Percentiles rank a stretch among this genome's conserved stretches.
These are phyloP conservation scores for Bombus difficillimus DNA, from an alignment of 1,140 invertebrate species.

Conservation along the genomic window DNA sequence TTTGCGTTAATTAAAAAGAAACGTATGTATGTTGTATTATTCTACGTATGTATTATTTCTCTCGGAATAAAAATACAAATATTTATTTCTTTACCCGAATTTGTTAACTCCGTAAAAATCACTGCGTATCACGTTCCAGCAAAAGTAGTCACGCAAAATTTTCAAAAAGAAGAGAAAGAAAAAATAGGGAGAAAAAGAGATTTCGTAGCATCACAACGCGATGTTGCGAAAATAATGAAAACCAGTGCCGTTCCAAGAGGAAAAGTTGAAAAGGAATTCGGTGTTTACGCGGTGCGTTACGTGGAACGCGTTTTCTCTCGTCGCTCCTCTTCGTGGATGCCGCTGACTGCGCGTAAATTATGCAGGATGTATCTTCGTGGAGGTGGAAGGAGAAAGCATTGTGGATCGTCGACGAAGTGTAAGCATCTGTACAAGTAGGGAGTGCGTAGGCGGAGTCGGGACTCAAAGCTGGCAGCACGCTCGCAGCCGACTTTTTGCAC, in stretches of 20 bases:
- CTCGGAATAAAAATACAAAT: too few species aligned
- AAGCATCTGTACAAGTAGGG: slow-evolving; percentile 57
- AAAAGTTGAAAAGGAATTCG: slow-evolving; percentile 30
- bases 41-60: too few species aligned
- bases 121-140: too few species aligned
- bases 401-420: slow-evolving; percentile 65
- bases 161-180: neutral
- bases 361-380: slow-evolving; percentile 61
- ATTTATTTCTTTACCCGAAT: too few species aligned
- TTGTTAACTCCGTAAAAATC: too few species aligned
- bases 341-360: slow-evolving; percentile 61
- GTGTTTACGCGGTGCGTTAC: slow-evolving; percentile 35
- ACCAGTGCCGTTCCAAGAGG: neutral
- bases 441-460: slow-evolving; percentile 62
- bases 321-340: slow-evolving; percentile 15
- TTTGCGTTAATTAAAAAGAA: neutral
- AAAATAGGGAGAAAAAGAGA: neutral
- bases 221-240: neutral
- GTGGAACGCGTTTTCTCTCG: slow-evolving; percentile 34
- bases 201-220: neutral
- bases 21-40: too few species aligned
- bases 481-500: slow-evolving; percentile 71
- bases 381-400: slow-evolving; percentile 56
- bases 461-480: slow-evolving; percentile 60
- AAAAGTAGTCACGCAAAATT: neutral